Conservation (phyloP, 2,797 vertebrate species). For the Enteromius paludinosus region DNA sequence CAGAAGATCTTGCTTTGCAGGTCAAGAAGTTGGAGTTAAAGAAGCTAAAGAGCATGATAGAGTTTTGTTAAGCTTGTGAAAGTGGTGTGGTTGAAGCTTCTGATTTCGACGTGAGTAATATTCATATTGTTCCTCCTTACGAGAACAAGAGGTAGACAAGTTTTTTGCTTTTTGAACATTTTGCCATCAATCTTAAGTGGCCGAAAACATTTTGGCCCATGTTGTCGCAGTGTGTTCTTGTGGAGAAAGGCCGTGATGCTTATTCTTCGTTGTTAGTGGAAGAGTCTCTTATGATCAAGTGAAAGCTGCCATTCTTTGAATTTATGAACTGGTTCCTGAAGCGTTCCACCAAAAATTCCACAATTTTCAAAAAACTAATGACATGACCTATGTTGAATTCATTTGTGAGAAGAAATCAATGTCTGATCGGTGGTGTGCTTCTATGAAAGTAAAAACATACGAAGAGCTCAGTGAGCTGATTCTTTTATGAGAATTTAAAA, state of each 20-base stretch:
- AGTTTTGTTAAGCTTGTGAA: neutral
- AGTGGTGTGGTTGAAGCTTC: neutral
- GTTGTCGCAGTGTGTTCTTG: neutral
- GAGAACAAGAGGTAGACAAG: neutral
- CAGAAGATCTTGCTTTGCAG: too few species aligned
- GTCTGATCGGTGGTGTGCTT: neutral
- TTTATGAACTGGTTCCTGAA: neutral
- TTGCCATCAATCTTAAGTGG: neutral
- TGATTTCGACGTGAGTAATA: neutral
- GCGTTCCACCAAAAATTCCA: neutral
- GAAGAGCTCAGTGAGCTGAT: neutral
- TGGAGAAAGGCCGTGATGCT: neutral
- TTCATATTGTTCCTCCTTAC: neutral
- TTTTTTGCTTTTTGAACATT: neutral
- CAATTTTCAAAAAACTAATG: neutral
- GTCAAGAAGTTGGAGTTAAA: too few species aligned
- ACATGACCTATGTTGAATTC: neutral
- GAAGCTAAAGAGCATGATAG: too few species aligned
- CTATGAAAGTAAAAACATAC: neutral
- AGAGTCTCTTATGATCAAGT: neutral
- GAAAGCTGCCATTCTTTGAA: neutral
- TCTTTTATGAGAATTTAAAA: neutral
- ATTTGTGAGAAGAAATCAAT: neutral
- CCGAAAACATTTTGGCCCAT: neutral
- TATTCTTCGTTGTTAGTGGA: neutral